Conservation (phyloP, 2,113 vertebrate species). For the Orthonyx spaldingii region DNA sequence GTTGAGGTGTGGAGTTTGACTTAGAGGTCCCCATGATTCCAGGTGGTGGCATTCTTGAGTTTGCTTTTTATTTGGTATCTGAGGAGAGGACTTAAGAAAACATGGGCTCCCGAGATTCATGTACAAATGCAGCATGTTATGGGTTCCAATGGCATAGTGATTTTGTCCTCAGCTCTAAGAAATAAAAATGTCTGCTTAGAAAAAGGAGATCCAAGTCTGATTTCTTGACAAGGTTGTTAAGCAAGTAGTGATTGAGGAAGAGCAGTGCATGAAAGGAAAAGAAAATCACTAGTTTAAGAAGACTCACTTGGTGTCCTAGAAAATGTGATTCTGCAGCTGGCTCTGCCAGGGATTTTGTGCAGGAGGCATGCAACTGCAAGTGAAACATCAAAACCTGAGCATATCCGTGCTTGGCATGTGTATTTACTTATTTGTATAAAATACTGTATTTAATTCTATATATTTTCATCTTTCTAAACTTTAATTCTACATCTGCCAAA, state of each 20-base stretch:
- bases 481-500: neutral
- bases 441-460: neutral
- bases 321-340: neutral
- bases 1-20: neutral
- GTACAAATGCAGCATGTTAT: fast-evolving
- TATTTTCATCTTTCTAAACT: neutral
- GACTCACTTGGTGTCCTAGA: neutral
- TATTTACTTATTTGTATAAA: neutral
- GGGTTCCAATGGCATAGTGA: neutral
- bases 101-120: neutral
- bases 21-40: neutral
- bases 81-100: neutral
- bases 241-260: neutral
- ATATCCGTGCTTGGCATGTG: neutral
- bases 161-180: neutral
- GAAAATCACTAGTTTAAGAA: neutral
- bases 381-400: neutral
- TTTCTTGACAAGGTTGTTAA: neutral
- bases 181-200: neutral
- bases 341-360: neutral
- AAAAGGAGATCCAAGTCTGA: neutral
- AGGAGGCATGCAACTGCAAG: neutral
- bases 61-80: neutral
- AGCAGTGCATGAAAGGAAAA: neutral
- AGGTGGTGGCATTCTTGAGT: neutral